Conservation (phyloP, 2,888 invertebrate species). For the Bibio marci region DNA sequence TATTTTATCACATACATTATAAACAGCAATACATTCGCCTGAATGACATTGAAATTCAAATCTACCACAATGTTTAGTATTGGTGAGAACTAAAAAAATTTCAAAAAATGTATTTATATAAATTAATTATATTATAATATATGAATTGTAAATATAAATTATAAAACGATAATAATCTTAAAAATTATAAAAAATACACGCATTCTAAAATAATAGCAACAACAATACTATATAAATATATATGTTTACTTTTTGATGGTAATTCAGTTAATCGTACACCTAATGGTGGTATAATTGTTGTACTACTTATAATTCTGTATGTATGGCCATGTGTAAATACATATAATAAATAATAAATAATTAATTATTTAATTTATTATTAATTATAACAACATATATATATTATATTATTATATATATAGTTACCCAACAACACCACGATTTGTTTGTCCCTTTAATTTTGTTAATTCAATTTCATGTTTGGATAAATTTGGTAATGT, state of each 20-base stretch:
- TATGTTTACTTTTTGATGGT: not conserved
- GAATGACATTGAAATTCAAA: slow-evolving; percentile 82
- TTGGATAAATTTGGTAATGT: slow-evolving; percentile 18
- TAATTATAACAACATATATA: no score
- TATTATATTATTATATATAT: no score
- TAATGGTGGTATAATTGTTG: slow-evolving; percentile 7
- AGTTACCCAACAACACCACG: no score
- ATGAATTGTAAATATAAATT: no score
- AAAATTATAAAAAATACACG: no score
- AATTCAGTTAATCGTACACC: slow-evolving; percentile 4
- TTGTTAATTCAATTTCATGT: slow-evolving; percentile 28
- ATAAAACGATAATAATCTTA: no score
- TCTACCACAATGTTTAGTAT: slow-evolving; percentile 45
- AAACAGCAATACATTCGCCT: slow-evolving; percentile 83
- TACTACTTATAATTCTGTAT: slow-evolving; percentile 2
- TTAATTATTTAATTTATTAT: no score
- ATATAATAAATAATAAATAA: no score
- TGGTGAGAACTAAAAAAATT: not conserved
- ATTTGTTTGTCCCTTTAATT: slow-evolving; percentile 46
- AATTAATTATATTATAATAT: no score
- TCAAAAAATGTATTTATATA: no score
- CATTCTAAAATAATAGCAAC: not conserved
- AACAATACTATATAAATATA: not conserved
- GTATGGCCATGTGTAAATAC: not conserved
- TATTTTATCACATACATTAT: slow-evolving; percentile 89